Evolutionary conservation across 23 tunicate genomes (phyloP).

Genomic region (Clavelina lepadiformis): DNA sequence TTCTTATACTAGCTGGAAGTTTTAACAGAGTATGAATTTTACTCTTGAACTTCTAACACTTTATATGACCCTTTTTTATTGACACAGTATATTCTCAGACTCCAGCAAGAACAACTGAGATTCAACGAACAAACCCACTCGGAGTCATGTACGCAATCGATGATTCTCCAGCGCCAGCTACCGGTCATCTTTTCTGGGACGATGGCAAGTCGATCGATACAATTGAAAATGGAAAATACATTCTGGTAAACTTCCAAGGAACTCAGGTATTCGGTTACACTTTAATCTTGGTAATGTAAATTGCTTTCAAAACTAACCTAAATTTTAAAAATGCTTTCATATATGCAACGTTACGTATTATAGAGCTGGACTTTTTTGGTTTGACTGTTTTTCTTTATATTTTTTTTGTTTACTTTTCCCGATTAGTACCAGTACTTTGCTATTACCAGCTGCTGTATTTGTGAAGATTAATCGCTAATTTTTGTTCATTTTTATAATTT

Average conservation of each 20-base stretch:
- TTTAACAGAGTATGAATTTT: neutral
- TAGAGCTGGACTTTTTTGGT: too few species aligned
- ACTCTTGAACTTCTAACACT: neutral
- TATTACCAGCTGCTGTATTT: too few species aligned
- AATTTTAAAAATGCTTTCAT: too few species aligned
- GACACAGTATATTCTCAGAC: constrained; percentile 12
- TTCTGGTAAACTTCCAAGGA: constrained; percentile 38
- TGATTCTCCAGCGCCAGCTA: constrained; percentile 16
- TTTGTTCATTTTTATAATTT: too few species aligned
- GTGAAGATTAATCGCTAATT: too few species aligned
- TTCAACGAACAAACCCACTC: constrained; percentile 51
- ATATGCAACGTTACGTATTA: too few species aligned
- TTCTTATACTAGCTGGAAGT: neutral
- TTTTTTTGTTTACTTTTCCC: too few species aligned
- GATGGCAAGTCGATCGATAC: constrained; percentile 77
- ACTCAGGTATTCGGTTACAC: too few species aligned
- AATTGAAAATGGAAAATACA: constrained; percentile 35
- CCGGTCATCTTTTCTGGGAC: constrained; percentile 84
- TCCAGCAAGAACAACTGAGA: constrained; percentile 46
- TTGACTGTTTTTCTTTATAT: too few species aligned
- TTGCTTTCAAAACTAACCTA: too few species aligned
- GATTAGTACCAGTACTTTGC: too few species aligned
- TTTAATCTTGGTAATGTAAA: too few species aligned
- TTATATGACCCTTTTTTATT: neutral
- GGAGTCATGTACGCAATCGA: constrained; percentile 70